Conservation (phyloP, 2,888 invertebrate species). For the Drosophila algonquin region DNA sequence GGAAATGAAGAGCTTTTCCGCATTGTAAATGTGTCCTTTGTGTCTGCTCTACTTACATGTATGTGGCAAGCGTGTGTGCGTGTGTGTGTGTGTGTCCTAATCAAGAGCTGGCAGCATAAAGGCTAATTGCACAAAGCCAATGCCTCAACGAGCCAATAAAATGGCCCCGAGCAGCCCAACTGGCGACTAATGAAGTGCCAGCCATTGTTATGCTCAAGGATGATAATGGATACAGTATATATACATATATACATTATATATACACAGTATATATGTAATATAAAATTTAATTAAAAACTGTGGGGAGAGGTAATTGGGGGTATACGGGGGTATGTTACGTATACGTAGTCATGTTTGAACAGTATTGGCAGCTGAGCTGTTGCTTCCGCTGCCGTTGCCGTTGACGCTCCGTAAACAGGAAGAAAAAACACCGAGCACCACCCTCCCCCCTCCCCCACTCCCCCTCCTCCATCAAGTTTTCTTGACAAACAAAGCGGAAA, state of each 20-base stretch:
- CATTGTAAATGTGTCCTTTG: slow-evolving; percentile 15
- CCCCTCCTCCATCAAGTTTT: slow-evolving; percentile 55
- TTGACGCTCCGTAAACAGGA: slow-evolving; percentile 24
- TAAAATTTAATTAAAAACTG: slow-evolving; percentile 71
- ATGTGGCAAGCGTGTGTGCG: neutral
- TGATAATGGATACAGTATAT: slow-evolving; percentile 56
- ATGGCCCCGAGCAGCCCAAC: slow-evolving; percentile 27
- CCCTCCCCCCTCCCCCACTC: neutral
- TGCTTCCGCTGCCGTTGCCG: slow-evolving; percentile 61
- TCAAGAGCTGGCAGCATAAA: slow-evolving; percentile 55
- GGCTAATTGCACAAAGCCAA: slow-evolving; percentile 69
- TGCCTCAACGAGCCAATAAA: slow-evolving; percentile 17
- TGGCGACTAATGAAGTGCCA: slow-evolving; percentile 56
- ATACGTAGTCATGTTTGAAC: slow-evolving; percentile 67
- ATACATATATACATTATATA: neutral
- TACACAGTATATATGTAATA: slow-evolving; percentile 9
- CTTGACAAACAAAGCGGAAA: slow-evolving; percentile 77
- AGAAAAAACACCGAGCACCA: slow-evolving; percentile 50
- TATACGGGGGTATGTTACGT: slow-evolving; percentile 51
- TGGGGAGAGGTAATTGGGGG: slow-evolving; percentile 9
- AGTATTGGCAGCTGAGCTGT: slow-evolving; percentile 67
- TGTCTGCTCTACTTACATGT: slow-evolving; percentile 10
- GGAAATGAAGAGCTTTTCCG: neutral
- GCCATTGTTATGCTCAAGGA: slow-evolving; percentile 51
- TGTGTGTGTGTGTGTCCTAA: slow-evolving; percentile 28